Evolutionary conservation across 2,797 vertebrate genomes (phyloP).

Genomic region (Chaetophractus vellerosus): DNA sequence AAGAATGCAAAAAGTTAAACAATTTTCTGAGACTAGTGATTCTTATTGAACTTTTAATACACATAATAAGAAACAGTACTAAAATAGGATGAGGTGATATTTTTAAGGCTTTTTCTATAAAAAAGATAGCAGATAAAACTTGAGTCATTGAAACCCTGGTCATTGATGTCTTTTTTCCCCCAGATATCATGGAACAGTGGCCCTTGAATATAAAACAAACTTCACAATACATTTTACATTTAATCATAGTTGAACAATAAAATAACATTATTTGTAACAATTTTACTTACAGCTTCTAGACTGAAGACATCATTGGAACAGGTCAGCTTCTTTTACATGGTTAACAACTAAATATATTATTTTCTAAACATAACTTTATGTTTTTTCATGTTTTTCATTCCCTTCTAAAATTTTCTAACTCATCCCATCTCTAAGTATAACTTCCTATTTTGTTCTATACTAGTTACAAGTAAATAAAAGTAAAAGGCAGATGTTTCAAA

Average conservation of each 20-base stretch:
- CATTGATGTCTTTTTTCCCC: background rate
- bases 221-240: background rate
- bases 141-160: background rate
- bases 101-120: background rate
- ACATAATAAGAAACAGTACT: background rate
- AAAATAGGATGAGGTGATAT: background rate
- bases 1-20: background rate
- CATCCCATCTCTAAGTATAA: background rate
- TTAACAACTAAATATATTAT: background rate
- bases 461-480: background rate
- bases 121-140: background rate
- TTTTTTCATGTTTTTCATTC: background rate
- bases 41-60: background rate
- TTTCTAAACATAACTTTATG: background rate
- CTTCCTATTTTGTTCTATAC: background rate
- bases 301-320: background rate
- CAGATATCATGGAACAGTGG: background rate
- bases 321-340: background rate
- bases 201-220: background rate
- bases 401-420: constrained; percentile 1
- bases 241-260: constrained; percentile 4
- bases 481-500: background rate
- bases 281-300: background rate
- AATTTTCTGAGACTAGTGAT: background rate
- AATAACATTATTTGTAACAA: background rate